phyloP scores from a whole-genome alignment of 2,888 invertebrate species.

The Sinotaia quadrata region DNA sequence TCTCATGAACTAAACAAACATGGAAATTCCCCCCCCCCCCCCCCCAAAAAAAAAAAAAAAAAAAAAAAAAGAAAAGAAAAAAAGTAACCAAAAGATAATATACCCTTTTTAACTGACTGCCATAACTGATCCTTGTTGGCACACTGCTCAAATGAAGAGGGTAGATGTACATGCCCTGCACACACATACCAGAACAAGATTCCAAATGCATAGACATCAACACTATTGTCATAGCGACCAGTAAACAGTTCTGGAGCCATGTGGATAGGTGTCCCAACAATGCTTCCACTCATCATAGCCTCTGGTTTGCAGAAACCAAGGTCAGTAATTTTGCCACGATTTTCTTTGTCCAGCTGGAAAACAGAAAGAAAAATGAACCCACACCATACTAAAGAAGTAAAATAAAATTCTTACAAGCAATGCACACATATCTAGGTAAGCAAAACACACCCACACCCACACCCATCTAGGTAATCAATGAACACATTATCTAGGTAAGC shows the following conservation, averaged over 20 bases:
- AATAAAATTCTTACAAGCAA: too few species aligned
- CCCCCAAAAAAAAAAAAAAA: too few species aligned
- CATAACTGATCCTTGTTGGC: slow-evolving; percentile 89
- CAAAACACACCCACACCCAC: too few species aligned
- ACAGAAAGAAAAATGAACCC: neutral
- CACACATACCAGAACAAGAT: slow-evolving; percentile 92
- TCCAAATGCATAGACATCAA: slow-evolving; percentile 92
- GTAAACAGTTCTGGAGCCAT: slow-evolving; percentile 91
- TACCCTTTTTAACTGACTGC: slow-evolving; percentile 87
- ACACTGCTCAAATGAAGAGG: slow-evolving; percentile 85
- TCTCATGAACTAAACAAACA: too few species aligned
- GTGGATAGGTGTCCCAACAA: slow-evolving; percentile 87
- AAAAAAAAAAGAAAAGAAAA: too few species aligned
- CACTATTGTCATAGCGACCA: slow-evolving; percentile 85
- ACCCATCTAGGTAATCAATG: too few species aligned
- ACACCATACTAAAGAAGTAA: too few species aligned
- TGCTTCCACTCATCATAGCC: slow-evolving; percentile 90
- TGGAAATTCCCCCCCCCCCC: too few species aligned
- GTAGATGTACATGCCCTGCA: slow-evolving; percentile 85
- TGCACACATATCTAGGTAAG: too few species aligned
- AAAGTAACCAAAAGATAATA: slow-evolving; percentile 21
- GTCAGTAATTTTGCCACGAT: slow-evolving; percentile 87
- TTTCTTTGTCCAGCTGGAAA: slow-evolving; percentile 78
- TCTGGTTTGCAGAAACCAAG: slow-evolving; percentile 92
- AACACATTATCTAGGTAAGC: too few species aligned